Conservation (phyloP, 2,113 vertebrate genomes). For the Cyrtonyx montezumae region DNA sequence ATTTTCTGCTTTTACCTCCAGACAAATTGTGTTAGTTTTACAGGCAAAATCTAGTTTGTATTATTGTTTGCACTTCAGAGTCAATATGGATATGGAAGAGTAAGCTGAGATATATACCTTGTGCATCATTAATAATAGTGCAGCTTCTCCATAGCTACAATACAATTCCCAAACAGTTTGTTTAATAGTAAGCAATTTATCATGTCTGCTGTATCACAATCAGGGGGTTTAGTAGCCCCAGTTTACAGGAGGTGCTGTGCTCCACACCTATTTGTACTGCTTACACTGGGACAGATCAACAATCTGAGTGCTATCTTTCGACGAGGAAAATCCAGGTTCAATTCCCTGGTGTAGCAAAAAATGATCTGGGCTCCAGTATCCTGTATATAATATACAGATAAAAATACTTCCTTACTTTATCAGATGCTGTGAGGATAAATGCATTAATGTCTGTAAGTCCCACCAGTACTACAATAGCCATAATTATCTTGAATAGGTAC, state of each 20-base stretch:
- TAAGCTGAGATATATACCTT: constrained; percentile 38
- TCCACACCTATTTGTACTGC: constrained; percentile 2
- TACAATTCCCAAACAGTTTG: constrained; percentile 49
- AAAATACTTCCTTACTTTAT: constrained; percentile 41
- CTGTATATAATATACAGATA: not conserved
- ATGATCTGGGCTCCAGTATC: not conserved
- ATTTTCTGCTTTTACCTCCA: constrained; percentile 2
- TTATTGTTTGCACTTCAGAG: constrained; percentile 56
- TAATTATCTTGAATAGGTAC: constrained; percentile 8
- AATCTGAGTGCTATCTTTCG: not conserved
- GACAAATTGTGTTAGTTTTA: constrained; percentile 65
- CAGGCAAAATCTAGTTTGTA: constrained; percentile 36
- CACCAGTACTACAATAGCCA: not conserved
- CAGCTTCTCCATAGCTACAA: not conserved
- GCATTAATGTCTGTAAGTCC: constrained; percentile 10
- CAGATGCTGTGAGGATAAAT: constrained; percentile 31
- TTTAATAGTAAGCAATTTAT: constrained; percentile 57
- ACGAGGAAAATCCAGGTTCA: not conserved
- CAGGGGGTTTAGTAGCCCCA: not conserved
- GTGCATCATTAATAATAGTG: constrained; percentile 40
- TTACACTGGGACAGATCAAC: constrained; percentile 7
- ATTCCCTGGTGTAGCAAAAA: not conserved
- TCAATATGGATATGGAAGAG: constrained; percentile 62
- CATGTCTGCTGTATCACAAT: constrained; percentile 10
- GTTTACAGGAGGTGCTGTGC: not conserved